These are phyloP conservation scores for Eucera pruinosa DNA, from an alignment of 2,888 invertebrate species.

Conservation along the genomic window DNA sequence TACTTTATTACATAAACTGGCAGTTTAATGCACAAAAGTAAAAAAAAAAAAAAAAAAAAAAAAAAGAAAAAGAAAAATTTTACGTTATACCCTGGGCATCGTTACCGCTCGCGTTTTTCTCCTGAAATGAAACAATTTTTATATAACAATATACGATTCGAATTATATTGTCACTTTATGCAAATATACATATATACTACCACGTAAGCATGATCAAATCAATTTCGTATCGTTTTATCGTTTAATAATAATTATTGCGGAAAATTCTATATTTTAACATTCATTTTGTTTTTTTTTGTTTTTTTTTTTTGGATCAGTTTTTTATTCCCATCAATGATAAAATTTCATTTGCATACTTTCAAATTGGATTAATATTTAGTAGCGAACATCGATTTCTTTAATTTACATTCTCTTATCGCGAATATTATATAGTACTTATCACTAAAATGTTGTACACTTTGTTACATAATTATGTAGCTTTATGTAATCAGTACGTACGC, in stretches of 20 bases:
- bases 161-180: conserved; percentile 29
- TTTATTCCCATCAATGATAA: conserved; percentile 12
- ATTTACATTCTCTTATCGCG: conserved; percentile 10
- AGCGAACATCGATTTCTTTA: conserved; percentile 21
- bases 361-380: conserved; percentile 10
- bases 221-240: conserved; percentile 2
- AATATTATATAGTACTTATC: conserved; percentile 17
- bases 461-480: conserved; percentile 38
- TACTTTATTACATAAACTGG: conserved; percentile 43
- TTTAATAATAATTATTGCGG: conserved; percentile 2
- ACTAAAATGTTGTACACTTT: conserved; percentile 23
- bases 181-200: conserved; percentile 26
- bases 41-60: conserved; percentile 49
- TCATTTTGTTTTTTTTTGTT: too few relatives aligned
- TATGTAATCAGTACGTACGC: conserved; percentile 41
- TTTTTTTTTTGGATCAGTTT: background rate
- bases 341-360: conserved; percentile 24
- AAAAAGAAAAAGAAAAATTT: too few relatives aligned
- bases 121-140: conserved; percentile 21
- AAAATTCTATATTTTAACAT: background rate
- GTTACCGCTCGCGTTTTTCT: conserved; percentile 12
- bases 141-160: conserved; percentile 8
- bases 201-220: background rate
- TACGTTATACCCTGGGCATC: conserved; percentile 8
- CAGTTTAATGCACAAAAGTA: conserved; percentile 33